phyloP scores from a whole-genome alignment of 1,140 invertebrate species.

The Triops cancriformis region DNA sequence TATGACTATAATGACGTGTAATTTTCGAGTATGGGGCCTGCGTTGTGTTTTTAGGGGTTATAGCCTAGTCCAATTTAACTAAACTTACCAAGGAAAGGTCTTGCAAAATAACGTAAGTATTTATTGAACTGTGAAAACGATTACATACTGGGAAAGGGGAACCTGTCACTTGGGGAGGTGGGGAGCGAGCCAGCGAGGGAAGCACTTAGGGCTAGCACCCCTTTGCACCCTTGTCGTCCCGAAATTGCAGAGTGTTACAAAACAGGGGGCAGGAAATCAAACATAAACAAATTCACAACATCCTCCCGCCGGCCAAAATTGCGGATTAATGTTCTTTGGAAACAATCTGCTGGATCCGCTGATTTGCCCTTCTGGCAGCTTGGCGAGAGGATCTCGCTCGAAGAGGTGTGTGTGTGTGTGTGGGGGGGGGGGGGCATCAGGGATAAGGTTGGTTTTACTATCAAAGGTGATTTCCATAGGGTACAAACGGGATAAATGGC shows the following conservation, averaged over 20 bases:
- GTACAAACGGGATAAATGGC: constrained; percentile 16
- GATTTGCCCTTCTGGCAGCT: not conserved
- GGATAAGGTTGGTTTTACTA: not conserved
- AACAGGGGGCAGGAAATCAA: not conserved
- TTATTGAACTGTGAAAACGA: not conserved
- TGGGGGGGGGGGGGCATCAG: not conserved
- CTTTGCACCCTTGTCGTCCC: not conserved
- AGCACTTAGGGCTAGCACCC: not conserved
- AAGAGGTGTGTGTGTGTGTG: too few species aligned
- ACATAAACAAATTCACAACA: not conserved
- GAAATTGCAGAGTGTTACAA: not conserved
- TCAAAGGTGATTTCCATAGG: constrained; percentile 19
- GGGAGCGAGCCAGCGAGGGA: not conserved
- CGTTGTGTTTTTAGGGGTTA: not conserved
- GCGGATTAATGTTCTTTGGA: not conserved
- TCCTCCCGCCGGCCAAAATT: not conserved
- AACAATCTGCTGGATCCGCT: not conserved
- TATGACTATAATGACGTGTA: too few species aligned
- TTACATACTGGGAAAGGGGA: not conserved
- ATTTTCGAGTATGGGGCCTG: not conserved
- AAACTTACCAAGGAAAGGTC: not conserved
- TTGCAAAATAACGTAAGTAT: not conserved
- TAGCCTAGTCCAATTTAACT: not conserved
- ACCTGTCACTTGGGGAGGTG: not conserved
- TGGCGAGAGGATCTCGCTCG: not conserved